Evolutionary conservation across 2,888 invertebrate genomes (phyloP), one percentile per base, ranked within the genome.

Genomic region (Mesochorus sp.): DNA sequence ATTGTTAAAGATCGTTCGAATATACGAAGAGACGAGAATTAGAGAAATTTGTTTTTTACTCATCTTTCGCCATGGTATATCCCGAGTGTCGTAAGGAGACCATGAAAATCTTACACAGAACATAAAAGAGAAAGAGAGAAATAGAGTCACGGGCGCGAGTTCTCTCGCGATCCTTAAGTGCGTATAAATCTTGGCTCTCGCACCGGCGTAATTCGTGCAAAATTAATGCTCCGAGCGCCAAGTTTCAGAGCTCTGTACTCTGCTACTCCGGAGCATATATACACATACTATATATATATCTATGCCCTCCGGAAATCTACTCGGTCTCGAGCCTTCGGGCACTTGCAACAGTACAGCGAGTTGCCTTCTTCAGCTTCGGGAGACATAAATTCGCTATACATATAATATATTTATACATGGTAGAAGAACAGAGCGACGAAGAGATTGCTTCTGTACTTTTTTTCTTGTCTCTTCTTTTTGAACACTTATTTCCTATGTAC

Each of bases 101-200:
- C 19, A 47, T 71, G 47, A 71, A 61, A 71, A 71, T 59, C 53
- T 67, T 39, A 37, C n/a, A n/a, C 64, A 19, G 39, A 53, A 67
- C 34, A 37, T 66, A 37, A 55, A 21, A 6, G 21, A 31, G 31
- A 37, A n/a, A 55, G 55, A 57, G 37, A 59, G 37, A n/a, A 10
- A 49, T 21, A 49, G 24, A 49, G 24, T 24, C n/a, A 14, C 21
- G n/a, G 49, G 49, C 49, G 49, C 14, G 44, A 21, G 31, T 19
- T 68, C 68, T 62, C 47, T 62, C 34, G 53, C 55, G 28, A 70
- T 73, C 44, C 70, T 76, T 61, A 71, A 76, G 76, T 74, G 76
- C 76, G 74, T 76, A 79, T 81, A 81, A 81, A 80, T 81, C 80
- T 81, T 76, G 68, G 59, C 74, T 67, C 78, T 67, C 79, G 76